Evolutionary conservation across 35 echinoderm and acorn worm species (phyloP), one percentile per base, ranked within the genome.

Genomic region (Anneissia japonica): DNA sequence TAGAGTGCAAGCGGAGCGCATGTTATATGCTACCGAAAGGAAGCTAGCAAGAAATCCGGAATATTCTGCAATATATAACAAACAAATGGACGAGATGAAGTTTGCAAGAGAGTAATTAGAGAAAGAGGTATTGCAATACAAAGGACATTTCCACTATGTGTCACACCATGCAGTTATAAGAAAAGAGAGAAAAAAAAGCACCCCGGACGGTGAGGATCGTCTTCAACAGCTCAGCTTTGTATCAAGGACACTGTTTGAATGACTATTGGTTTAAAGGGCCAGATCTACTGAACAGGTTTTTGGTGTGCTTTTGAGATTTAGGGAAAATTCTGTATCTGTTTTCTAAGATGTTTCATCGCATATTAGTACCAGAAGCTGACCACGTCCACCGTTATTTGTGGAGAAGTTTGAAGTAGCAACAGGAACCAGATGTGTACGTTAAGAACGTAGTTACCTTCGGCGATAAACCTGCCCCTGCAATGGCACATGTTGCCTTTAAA

Each of bases 341-440:
- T 38, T 90, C 87, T 46, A 93, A 93, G 84, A 93, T 93, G 82
- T 93, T 86, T 56, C 92, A 93, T 36, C 35, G 88, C 0, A 38
- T 94, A 16, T 37, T 93, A 3, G 90, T 90, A 0, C 88, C 92
- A 74, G 46, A 87, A 38, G 36, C 16, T 36, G 92, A 94, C 73
- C 92, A 94, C 46, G 84, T 90, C 21, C 92, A 90, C 84, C 73
- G 92, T 34, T 94, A 83, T 64, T 73, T 91, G 51, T 90, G 92
- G 92, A 86, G 92, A 87, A 39, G 84, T 56, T 32, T 94, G 73
- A 35, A 76, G 17, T 10, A 12, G 0, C 7, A 40, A 0, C 36
- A 46, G 34, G 56, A 83, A 37, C 87, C 84, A 79, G 88, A 94
- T 77, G 79, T 90, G 14, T 94, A 90, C 45, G 72, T 90, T 13